Evolutionary conservation across 2,888 invertebrate species (phyloP).

Genomic region (Stramonita haemastoma): DNA sequence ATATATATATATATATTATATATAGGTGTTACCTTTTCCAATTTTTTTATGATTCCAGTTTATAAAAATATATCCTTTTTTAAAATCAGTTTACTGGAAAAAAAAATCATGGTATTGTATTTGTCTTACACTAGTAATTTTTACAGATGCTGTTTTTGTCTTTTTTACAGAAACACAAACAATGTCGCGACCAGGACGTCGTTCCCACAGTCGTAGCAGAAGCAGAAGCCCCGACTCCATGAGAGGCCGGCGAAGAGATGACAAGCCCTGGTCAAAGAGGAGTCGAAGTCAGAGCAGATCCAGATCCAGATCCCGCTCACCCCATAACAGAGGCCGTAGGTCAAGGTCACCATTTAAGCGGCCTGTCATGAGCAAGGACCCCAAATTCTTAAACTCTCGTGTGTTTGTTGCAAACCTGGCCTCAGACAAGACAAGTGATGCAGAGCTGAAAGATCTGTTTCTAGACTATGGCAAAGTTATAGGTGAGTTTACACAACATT

Average conservation of each 20-base stretch:
- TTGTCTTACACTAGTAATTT: background rate
- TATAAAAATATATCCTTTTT: too few species aligned
- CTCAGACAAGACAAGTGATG: slow-evolving; percentile 86
- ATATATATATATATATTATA: too few species aligned
- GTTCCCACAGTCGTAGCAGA: slow-evolving; percentile 51
- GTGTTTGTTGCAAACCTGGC: slow-evolving; percentile 89
- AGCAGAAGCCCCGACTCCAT: slow-evolving; percentile 39
- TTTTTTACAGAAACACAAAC: background rate
- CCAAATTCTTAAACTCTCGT: slow-evolving; percentile 85
- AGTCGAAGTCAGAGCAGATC: slow-evolving; percentile 9
- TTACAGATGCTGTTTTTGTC: background rate
- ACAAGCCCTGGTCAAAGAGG: slow-evolving; percentile 41
- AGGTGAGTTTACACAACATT: slow-evolving; percentile 77
- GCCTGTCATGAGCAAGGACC: slow-evolving; percentile 81
- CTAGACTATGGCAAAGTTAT: slow-evolving; percentile 85
- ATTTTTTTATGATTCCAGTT: too few species aligned
- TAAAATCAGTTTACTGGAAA: too few species aligned
- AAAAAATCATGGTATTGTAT: too few species aligned
- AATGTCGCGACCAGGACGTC: slow-evolving; percentile 13
- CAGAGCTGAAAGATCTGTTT: slow-evolving; percentile 88
- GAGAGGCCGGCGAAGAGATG: slow-evolving; percentile 42
- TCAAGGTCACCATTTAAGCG: slow-evolving; percentile 38
- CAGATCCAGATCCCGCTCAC: slow-evolving; percentile 33
- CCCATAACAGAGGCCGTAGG: slow-evolving; percentile 27
- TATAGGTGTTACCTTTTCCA: too few species aligned